Conservation (phyloP, 1,140 invertebrate species). For the Zaprionus ghesquierei region DNA sequence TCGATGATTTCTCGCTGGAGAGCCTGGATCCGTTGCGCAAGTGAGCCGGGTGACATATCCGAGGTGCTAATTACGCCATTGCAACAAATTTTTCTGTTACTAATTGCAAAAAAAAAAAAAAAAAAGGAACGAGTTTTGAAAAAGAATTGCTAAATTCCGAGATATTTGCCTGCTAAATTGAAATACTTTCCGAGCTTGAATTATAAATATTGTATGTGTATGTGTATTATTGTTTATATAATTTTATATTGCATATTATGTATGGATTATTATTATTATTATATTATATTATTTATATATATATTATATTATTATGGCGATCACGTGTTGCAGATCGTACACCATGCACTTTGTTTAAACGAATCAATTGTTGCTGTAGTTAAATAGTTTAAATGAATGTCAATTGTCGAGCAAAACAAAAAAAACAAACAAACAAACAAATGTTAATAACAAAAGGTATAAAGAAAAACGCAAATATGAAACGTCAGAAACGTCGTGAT, state of each 20-base stretch:
- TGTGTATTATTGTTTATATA: conserved; percentile 79
- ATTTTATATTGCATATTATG: conserved; percentile 73
- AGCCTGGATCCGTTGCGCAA: conserved; percentile 90
- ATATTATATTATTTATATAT: conserved; percentile 66
- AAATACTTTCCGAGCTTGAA: conserved; percentile 25
- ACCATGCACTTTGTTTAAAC: conserved; percentile 71
- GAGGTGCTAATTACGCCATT: conserved; percentile 71
- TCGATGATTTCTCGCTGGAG: conserved; percentile 93
- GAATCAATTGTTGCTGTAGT: conserved; percentile 75
- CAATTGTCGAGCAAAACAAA: conserved; percentile 37
- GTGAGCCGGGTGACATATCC: conserved; percentile 35
- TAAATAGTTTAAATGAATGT: conserved; percentile 72
- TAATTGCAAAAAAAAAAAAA: conserved; percentile 1
- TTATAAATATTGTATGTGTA: conserved; percentile 49
- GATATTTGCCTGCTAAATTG: conserved; percentile 32
- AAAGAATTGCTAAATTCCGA: conserved; percentile 15
- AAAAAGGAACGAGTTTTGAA: background rate
- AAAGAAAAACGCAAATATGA: conserved; percentile 15
- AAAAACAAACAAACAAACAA: conserved; percentile 11
- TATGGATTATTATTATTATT: conserved; percentile 69
- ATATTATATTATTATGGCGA: conserved; percentile 58
- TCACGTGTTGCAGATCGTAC: conserved; percentile 40
- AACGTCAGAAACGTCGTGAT: conserved; percentile 67
- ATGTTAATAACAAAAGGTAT: conserved; percentile 4
- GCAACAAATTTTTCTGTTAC: conserved; percentile 34